A percentile compares a stretch with the other conserved stretches of the same genome.
Evolutionary conservation across 2,888 invertebrate genomes (phyloP).

Genomic region (Noctua janthe): DNA sequence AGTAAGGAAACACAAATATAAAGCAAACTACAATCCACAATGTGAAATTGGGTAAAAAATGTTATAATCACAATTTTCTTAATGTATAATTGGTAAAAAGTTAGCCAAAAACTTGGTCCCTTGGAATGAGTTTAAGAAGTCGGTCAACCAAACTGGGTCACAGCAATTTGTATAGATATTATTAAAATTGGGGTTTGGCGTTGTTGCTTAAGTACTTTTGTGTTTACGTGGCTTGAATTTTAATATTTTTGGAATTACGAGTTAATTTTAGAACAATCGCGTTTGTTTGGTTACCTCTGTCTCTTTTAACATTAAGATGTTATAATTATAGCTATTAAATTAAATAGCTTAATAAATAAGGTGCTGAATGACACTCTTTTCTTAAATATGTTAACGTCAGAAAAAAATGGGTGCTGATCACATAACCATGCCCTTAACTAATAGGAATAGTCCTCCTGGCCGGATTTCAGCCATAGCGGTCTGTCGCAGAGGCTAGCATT

Average conservation of each 20-base stretch:
- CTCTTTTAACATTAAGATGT: neutral
- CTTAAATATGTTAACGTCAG: neutral
- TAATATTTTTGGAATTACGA: conserved; percentile 4
- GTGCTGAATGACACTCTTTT: neutral
- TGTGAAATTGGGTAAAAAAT: neutral
- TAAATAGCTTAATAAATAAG: neutral
- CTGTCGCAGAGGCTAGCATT: too few species aligned
- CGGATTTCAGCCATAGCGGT: neutral
- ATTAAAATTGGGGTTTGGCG: conserved; percentile 43
- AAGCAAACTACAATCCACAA: too few species aligned
- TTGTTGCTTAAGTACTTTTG: conserved; percentile 44
- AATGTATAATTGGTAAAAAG: conserved; percentile 32
- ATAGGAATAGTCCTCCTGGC: neutral
- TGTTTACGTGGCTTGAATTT: conserved; percentile 27
- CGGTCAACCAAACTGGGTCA: conserved; percentile 48
- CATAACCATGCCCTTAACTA: neutral
- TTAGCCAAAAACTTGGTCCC: conserved; percentile 40
- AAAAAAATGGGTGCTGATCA: neutral
- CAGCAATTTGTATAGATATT: conserved; percentile 48
- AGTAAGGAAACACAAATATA: neutral
- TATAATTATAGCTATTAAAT: neutral
- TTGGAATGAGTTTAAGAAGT: conserved; percentile 25
- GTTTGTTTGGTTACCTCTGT: neutral
- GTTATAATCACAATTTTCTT: conserved; percentile 7
- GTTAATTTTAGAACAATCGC: neutral